Evolutionary conservation across 2,888 invertebrate species (phyloP).

Genomic region (Megastigmus dorsalis): DNA sequence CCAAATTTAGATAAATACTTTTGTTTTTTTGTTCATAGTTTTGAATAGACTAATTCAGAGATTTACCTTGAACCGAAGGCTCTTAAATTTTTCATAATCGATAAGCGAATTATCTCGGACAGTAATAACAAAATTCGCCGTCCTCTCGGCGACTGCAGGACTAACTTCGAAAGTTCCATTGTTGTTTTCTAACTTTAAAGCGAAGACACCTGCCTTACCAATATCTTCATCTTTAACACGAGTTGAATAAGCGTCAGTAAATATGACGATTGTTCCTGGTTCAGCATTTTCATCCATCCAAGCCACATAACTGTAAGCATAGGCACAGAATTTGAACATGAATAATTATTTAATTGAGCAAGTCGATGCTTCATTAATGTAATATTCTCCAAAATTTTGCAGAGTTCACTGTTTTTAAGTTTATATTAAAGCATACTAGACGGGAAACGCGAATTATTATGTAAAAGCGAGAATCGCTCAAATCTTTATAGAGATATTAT

Average conservation of each 20-base stretch:
- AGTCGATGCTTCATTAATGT: no score
- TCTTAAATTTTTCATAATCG: slow-evolving; percentile 88
- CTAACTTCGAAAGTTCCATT: slow-evolving; percentile 92
- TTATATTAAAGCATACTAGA: no score
- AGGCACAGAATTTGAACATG: not conserved
- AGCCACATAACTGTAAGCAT: slow-evolving; percentile 80
- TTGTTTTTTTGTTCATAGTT: not conserved
- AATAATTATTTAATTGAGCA: no score
- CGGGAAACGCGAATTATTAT: no score
- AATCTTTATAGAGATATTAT: no score
- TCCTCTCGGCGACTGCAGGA: slow-evolving; percentile 87
- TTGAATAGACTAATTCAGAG: not conserved
- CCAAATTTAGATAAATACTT: not conserved
- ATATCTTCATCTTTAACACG: slow-evolving; percentile 86
- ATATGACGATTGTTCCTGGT: slow-evolving; percentile 85
- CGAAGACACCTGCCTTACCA: slow-evolving; percentile 89
- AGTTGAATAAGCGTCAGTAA: slow-evolving; percentile 83
- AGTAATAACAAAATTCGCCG: slow-evolving; percentile 86
- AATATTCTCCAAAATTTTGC: no score
- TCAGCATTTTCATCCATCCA: slow-evolving; percentile 88
- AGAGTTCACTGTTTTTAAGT: no score
- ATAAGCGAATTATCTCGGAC: slow-evolving; percentile 88
- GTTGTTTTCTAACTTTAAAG: slow-evolving; percentile 84
- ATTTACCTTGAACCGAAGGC: slow-evolving; percentile 83
- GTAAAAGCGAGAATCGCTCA: no score